Conservation (phyloP, 37 sponge, comb jelly and placozoan species). For the Axinella damicornis region DNA sequence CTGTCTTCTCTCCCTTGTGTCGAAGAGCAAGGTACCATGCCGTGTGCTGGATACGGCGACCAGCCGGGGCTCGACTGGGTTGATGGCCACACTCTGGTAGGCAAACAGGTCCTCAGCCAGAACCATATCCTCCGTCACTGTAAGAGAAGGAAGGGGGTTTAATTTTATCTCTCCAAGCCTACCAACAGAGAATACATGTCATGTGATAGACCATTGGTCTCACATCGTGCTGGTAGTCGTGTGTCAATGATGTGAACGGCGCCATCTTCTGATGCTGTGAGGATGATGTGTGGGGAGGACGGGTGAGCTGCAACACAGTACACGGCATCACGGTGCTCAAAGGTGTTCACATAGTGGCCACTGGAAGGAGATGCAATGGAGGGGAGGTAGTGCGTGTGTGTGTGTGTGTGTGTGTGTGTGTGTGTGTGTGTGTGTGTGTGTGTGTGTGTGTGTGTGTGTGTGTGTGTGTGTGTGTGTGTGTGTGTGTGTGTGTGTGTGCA, state of each 20-base stretch:
- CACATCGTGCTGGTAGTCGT: slow-evolving; percentile 14
- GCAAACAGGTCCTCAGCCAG: slow-evolving; percentile 20
- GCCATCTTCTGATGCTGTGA: slow-evolving; percentile 73
- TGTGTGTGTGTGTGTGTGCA: too few species aligned
- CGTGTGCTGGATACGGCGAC: slow-evolving; percentile 50
- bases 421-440: not conserved
- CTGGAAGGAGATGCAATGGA: slow-evolving; percentile 41
- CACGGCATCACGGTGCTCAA: slow-evolving; percentile 39
- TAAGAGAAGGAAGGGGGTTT: not conserved
- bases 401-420: not conserved
- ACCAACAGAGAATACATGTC: too few species aligned
- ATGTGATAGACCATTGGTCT: too few species aligned
- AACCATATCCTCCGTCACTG: slow-evolving; percentile 35
- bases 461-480: not conserved
- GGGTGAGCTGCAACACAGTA: slow-evolving; percentile 65
- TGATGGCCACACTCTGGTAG: slow-evolving; percentile 56
- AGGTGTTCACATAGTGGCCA: slow-evolving; percentile 3
- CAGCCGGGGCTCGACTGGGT: slow-evolving; percentile 67
- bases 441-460: too few species aligned
- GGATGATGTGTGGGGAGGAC: slow-evolving; percentile 28
- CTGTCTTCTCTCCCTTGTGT: slow-evolving; percentile 58
- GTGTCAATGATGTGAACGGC: slow-evolving; percentile 52
- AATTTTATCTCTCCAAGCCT: too few species aligned
- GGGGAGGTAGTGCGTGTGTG: not conserved
- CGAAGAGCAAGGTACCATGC: slow-evolving; percentile 60